Conservation (phyloP, 2,113 vertebrate genomes). For the Raja brachyura region DNA sequence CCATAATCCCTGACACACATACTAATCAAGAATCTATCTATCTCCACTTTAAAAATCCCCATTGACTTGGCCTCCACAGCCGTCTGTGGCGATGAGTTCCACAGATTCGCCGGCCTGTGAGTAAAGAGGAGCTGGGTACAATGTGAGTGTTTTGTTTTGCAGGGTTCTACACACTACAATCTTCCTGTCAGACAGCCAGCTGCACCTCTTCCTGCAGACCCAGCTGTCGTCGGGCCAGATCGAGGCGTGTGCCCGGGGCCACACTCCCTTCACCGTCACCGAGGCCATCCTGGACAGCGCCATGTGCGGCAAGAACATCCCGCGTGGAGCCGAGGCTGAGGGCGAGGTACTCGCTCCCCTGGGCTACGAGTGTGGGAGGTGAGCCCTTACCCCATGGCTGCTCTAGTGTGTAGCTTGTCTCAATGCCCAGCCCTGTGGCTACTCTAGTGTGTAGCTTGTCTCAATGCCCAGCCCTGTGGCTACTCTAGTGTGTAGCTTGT, state of each 20-base stretch:
- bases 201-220: conserved; percentile 95
- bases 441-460: no score
- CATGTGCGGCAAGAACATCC: conserved; percentile 75
- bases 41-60: no score
- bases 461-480: no score
- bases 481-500: no score
- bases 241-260: conserved; percentile 80
- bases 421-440: no score
- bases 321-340: conserved; percentile 62
- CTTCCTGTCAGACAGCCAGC: conserved; percentile 88
- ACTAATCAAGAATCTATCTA: no score
- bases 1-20: no score
- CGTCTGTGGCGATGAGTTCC: no score
- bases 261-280: conserved; percentile 66
- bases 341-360: conserved; percentile 27
- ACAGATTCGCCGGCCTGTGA: no score
- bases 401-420: no score
- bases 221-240: conserved; percentile 82
- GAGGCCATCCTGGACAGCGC: conserved; percentile 84
- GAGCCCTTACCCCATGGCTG: neutral
- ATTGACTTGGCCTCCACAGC: no score
- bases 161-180: conserved; percentile 86
- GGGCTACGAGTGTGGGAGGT: conserved; percentile 15
- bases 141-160: conserved; percentile 35
- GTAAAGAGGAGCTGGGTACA: neutral